Evolutionary conservation across 2,888 invertebrate species (phyloP).

Genomic region (Scaptomyza reducta): DNA sequence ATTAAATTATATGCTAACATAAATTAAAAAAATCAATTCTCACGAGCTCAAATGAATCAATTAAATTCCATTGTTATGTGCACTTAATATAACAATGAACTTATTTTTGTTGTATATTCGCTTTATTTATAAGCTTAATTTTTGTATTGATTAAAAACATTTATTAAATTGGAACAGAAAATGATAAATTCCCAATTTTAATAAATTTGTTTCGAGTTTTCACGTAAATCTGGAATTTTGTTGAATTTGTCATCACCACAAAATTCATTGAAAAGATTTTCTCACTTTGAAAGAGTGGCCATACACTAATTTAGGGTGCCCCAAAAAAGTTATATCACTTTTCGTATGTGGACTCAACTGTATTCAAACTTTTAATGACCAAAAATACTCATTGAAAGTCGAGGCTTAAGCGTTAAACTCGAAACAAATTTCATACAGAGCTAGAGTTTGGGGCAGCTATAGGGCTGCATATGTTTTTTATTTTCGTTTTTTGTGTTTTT

Average conservation of each 20-base stretch:
- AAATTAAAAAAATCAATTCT: no score
- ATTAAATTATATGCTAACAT: no score
- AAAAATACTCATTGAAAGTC: slow-evolving; percentile 29
- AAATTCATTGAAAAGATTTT: not conserved
- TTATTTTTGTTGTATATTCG: no score
- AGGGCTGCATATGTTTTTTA: slow-evolving; percentile 29
- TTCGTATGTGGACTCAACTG: not conserved
- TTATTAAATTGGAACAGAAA: not conserved
- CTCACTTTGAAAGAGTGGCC: not conserved
- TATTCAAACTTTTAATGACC: slow-evolving; percentile 15
- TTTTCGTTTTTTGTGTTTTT: not conserved
- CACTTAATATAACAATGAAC: no score
- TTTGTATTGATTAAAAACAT: not conserved
- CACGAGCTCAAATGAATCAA: not conserved
- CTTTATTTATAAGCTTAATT: no score
- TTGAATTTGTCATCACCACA: not conserved
- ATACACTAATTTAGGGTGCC: not conserved
- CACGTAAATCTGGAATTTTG: not conserved
- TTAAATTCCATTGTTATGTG: not conserved
- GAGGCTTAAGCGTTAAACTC: slow-evolving; percentile 31
- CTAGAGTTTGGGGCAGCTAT: slow-evolving; percentile 16
- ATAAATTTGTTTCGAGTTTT: not conserved
- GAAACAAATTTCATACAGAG: slow-evolving; percentile 15
- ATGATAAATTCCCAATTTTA: not conserved
- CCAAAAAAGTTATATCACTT: not conserved